Evolutionary conservation across 2,797 vertebrate species (phyloP).

Genomic region (Lemur catta): DNA sequence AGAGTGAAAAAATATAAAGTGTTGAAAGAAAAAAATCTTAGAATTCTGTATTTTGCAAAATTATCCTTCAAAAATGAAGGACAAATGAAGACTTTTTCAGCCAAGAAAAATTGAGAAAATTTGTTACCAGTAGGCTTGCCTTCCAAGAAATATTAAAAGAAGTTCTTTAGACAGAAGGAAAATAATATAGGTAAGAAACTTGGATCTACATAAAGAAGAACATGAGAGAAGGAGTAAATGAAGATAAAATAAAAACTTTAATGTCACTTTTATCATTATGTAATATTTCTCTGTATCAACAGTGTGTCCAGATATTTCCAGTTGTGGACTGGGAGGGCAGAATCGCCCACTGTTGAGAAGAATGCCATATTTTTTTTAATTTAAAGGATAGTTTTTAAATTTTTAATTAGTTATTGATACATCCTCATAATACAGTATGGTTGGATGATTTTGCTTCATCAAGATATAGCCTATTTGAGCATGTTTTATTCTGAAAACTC

Average conservation of each 20-base stretch:
- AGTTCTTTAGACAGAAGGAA: neutral
- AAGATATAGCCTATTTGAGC: neutral
- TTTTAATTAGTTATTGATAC: neutral
- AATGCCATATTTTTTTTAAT: neutral
- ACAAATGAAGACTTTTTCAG: neutral
- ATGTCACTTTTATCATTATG: neutral
- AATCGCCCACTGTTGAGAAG: neutral
- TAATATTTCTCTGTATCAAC: no score
- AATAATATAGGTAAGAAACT: neutral
- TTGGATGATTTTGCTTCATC: slow-evolving; percentile 6
- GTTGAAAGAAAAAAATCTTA: neutral
- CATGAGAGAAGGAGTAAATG: neutral
- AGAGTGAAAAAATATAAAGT: neutral
- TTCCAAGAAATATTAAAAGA: neutral
- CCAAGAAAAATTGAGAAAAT: neutral
- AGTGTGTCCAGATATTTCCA: neutral
- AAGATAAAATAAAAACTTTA: neutral
- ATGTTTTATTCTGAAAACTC: neutral
- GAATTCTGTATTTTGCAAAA: neutral
- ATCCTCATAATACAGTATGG: neutral
- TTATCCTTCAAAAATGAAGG: neutral
- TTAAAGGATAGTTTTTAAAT: neutral
- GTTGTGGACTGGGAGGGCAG: neutral
- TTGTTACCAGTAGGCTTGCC: neutral
- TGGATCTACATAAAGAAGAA: neutral